Base-by-base conservation (phyloP, 2,888 invertebrate genomes). In the Scaptomyza caliginosa region DNA sequence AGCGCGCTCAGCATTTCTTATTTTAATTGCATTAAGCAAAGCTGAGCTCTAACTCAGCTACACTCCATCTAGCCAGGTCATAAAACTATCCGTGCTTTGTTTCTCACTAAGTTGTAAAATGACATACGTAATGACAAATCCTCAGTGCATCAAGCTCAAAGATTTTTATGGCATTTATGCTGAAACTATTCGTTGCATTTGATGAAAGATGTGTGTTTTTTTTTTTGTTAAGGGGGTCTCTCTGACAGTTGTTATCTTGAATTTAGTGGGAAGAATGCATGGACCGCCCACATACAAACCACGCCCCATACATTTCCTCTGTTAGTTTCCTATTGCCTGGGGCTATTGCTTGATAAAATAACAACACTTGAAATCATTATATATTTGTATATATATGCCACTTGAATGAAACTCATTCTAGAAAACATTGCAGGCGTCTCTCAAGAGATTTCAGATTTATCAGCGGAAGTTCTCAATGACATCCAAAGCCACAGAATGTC, bases 381-480 rank as follows among this genome's bases (percentile, higher is more conserved):
- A 58, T 3, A 26, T 78, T 26, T 32, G 45, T 51, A 58, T 3
- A 26, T 78, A 58, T 82, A 60, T 83, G 83, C 74, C 80, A 83
- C 73, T 70, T 70, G 77, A 80, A 67, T 68, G 74, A 34, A 58
- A 39, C 59, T 34, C 67, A 32, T 48, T 30, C 34, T 40, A 46
- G 28, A 43, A 26, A 17, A 7, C 42, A 26, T 16, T 49, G 62
- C 67, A 55, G 32, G 30, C 30, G 30, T 32, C 30, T 32, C 6
- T 32, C n/a, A 34, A 66, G 70, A 68, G 81, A 82, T 78, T 82
- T 67, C 76, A 49, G 34, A 34, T 68, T 84, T 84, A 86, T 84
- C 85, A 72, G 73, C 84, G 83, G 86, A 84, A 84, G 67, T 69
- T 59, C 74, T 68, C 83, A 86, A 86, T 82, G 86, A 64, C 85